phyloP scores from a whole-genome alignment of 2,113 vertebrate genomes.

The Bucco capensis region DNA sequence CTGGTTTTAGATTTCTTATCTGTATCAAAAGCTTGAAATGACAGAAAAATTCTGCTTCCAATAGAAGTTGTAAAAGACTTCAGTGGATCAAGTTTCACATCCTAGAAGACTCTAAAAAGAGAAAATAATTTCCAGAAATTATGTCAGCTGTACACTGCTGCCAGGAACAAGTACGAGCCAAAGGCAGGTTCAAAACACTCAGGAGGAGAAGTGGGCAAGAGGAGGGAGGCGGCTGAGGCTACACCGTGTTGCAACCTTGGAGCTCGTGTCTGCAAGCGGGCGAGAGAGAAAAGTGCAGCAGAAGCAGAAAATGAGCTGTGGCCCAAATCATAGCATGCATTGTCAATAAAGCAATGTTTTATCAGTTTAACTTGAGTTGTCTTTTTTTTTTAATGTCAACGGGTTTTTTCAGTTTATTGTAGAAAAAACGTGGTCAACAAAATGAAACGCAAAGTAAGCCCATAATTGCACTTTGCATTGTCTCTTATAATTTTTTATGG shows the following conservation, averaged over 20 bases:
- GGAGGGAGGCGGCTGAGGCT: neutral
- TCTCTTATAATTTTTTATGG: neutral
- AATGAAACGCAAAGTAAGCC: neutral
- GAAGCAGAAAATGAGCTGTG: neutral
- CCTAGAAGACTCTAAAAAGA: neutral
- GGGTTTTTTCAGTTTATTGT: neutral
- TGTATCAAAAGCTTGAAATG: neutral
- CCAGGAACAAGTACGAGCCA: accelerated
- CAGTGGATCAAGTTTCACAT: neutral
- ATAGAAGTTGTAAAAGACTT: neutral
- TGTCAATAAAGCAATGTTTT: neutral
- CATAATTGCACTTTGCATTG: accelerated
- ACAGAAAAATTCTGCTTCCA: neutral
- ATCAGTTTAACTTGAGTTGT: neutral
- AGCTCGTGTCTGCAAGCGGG: neutral
- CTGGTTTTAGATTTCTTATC: neutral
- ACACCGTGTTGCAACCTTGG: accelerated
- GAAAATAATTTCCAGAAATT: neutral
- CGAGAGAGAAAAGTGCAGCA: neutral
- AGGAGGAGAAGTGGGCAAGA: accelerated
- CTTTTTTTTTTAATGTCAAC: neutral
- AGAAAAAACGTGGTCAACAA: neutral
- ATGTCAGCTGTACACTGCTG: neutral
- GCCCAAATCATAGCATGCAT: accelerated
- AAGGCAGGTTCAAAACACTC: neutral